These are phyloP conservation scores for Oscheius sp. DNA, from an alignment of 1,140 invertebrate species.

Conservation along the genomic window DNA sequence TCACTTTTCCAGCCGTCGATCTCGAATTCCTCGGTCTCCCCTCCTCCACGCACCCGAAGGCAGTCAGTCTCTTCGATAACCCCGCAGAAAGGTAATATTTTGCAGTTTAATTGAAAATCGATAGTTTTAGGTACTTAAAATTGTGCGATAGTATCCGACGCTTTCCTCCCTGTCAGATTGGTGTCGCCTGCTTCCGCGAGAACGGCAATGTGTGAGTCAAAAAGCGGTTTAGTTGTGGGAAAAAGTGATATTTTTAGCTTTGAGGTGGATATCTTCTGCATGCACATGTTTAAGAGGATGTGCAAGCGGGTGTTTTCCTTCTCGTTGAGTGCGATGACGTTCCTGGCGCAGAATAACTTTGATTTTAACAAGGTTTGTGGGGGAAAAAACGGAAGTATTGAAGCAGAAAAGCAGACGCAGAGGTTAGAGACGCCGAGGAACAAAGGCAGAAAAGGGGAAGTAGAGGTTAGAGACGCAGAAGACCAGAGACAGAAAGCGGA, in stretches of 20 bases:
- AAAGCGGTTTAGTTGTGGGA: background rate
- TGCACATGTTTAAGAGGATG: background rate
- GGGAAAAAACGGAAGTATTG: background rate
- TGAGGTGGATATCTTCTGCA: background rate
- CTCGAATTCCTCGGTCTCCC: background rate
- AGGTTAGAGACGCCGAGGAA: too few relatives aligned
- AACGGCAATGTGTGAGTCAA: background rate
- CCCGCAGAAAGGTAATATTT: background rate
- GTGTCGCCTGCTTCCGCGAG: background rate
- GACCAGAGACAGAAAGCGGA: too few relatives aligned
- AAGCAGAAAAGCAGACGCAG: too few relatives aligned
- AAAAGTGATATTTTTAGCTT: background rate
- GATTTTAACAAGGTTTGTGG: background rate
- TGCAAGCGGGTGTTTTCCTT: conserved; percentile 1
- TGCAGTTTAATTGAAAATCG: background rate
- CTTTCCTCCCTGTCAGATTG: background rate
- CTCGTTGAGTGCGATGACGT: background rate
- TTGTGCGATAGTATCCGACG: background rate
- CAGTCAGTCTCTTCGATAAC: background rate
- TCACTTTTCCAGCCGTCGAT: background rate
- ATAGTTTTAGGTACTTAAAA: background rate
- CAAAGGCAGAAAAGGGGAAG: too few relatives aligned
- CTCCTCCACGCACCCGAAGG: background rate
- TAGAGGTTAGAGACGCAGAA: too few relatives aligned
- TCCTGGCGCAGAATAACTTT: background rate